These are phyloP conservation scores for Hydrochoerus hydrochaeris DNA, from an alignment of 2,113 vertebrate genomes.

Conservation along the genomic window DNA sequence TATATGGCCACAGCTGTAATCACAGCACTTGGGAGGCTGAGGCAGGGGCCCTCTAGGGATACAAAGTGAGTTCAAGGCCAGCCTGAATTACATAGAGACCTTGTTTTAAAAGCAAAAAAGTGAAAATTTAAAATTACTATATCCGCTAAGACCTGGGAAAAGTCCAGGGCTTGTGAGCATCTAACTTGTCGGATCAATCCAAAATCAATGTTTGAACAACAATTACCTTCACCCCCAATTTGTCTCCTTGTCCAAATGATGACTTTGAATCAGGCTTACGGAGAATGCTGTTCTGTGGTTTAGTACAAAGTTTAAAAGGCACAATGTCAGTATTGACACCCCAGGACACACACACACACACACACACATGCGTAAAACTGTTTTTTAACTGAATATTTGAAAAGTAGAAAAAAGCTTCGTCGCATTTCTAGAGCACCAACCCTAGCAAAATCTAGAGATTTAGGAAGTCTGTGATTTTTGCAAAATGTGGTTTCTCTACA, in stretches of 20 bases:
- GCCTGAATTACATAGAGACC: not conserved
- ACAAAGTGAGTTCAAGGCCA: not conserved
- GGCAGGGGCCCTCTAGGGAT: not conserved
- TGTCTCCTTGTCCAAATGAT: not conserved
- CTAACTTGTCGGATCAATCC: not conserved
- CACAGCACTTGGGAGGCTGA: not conserved
- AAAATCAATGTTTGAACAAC: slow-evolving; percentile 42
- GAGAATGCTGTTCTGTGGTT: not conserved
- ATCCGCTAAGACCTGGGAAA: not conserved
- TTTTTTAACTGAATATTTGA: not conserved
- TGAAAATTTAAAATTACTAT: not conserved
- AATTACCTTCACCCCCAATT: not conserved
- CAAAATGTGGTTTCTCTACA: slow-evolving; percentile 26
- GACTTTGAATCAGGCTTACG: not conserved
- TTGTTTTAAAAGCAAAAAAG: not conserved
- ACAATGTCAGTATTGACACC: not conserved
- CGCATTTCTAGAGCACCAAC: not conserved
- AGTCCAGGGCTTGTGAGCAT: slow-evolving; percentile 29
- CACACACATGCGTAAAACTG: not conserved
- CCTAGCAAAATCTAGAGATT: slow-evolving; percentile 4
- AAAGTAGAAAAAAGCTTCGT: not conserved
- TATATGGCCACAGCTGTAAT: not conserved
- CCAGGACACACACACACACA: not conserved
- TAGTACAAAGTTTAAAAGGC: slow-evolving; percentile 28
- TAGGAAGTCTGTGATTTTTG: slow-evolving; percentile 44